Evolutionary conservation across 1,140 invertebrate genomes (phyloP).

Genomic region (Caenorhabditis remanei): DNA sequence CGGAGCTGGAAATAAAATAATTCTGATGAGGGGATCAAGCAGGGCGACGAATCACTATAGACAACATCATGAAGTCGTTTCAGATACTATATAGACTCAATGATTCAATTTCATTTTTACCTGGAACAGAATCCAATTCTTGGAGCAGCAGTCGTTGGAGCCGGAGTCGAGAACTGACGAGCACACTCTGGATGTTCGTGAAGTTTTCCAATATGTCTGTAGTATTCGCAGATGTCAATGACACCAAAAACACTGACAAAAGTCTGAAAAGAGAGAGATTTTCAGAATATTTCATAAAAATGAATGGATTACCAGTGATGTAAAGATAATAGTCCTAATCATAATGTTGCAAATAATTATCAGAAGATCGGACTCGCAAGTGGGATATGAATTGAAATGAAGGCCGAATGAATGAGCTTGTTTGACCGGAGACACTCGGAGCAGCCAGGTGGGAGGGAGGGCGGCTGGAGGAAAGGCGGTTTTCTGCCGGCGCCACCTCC

Average conservation of each 20-base stretch:
- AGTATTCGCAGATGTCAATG: conserved; percentile 68
- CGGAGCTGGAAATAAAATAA: conserved; percentile 54
- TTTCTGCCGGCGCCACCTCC: conserved; percentile 49
- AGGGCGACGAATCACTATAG: no score
- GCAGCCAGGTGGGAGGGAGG: background rate
- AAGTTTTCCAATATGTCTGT: conserved; percentile 61
- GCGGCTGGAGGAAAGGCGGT: conserved; percentile 11
- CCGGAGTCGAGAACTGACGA: conserved; percentile 20
- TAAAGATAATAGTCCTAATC: conserved; percentile 48
- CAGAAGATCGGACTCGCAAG: conserved; percentile 5
- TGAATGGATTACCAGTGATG: conserved; percentile 10
- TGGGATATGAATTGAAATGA: conserved; percentile 6
- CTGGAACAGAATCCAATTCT: conserved; percentile 61
- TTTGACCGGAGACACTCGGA: conserved; percentile 33
- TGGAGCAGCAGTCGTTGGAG: conserved; percentile 58
- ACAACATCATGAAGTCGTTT: no score
- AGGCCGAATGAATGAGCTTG: conserved; percentile 25
- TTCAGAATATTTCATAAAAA: background rate
- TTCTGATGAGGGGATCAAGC: background rate
- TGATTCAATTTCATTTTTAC: background rate
- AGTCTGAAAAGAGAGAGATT: background rate
- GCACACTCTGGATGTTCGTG: conserved; percentile 68
- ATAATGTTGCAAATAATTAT: conserved; percentile 54
- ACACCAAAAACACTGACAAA: conserved; percentile 52
- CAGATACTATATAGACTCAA: no score